A percentile compares a stretch with the other conserved stretches of the same genome.
phyloP scores from a whole-genome alignment of 2,888 invertebrate species.

The Acleris sparsana region DNA sequence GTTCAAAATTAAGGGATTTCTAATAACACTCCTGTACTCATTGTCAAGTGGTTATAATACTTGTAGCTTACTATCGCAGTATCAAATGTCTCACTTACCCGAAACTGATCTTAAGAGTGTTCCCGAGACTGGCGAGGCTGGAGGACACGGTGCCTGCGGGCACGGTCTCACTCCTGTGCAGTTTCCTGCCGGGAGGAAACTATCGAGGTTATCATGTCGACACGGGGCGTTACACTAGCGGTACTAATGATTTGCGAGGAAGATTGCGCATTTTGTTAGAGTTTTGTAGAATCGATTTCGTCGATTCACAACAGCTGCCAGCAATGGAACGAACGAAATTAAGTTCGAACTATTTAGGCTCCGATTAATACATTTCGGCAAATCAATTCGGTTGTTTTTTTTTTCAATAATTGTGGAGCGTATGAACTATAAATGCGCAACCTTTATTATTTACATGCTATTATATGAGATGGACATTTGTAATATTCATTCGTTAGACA shows the following conservation, averaged over 20 bases:
- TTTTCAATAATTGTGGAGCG: too few species aligned
- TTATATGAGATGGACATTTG: slow-evolving; percentile 1
- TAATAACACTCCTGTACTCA: too few species aligned
- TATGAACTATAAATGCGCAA: slow-evolving; percentile 6
- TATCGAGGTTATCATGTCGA: slow-evolving; percentile 78
- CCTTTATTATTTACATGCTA: background rate
- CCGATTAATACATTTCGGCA: too few species aligned
- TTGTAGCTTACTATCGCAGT: too few species aligned
- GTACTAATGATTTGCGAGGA: slow-evolving; percentile 41
- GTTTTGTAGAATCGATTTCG: too few species aligned
- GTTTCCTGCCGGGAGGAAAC: slow-evolving; percentile 80
- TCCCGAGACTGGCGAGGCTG: slow-evolving; percentile 90
- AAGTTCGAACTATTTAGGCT: too few species aligned
- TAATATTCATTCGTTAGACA: background rate
- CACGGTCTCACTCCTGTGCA: slow-evolving; percentile 89
- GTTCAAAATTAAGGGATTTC: too few species aligned
- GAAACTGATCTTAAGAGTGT: slow-evolving; percentile 92
- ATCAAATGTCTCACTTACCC: slow-evolving; percentile 82
- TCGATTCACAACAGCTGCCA: too few species aligned
- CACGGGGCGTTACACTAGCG: slow-evolving; percentile 54
- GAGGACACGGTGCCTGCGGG: slow-evolving; percentile 89
- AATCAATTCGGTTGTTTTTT: too few species aligned
- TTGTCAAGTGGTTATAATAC: too few species aligned
- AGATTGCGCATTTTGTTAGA: slow-evolving; percentile 1
- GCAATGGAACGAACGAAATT: too few species aligned